Conservation (phyloP, 2,888 invertebrate species). For the Lasioglossum vierecki region DNA sequence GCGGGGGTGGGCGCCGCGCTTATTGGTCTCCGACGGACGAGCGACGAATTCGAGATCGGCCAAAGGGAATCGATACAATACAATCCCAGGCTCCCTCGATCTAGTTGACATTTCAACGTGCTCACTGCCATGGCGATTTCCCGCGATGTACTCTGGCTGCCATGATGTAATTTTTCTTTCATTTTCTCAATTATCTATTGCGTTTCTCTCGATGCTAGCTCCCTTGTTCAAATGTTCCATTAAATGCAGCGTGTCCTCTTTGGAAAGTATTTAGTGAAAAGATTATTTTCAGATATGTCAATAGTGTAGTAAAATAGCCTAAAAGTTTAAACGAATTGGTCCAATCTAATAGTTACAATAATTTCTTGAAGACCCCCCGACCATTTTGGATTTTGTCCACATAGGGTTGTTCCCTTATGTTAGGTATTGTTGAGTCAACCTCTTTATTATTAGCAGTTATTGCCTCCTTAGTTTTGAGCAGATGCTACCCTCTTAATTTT, state of each 20-base stretch:
- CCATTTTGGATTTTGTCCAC: not conserved
- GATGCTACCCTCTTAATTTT: too few relatives aligned
- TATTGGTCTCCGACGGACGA: conserved; percentile 34
- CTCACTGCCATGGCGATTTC: not conserved
- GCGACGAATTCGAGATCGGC: conserved; percentile 18
- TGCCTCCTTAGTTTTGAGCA: too few relatives aligned
- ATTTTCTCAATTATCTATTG: not conserved
- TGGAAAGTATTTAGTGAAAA: too few relatives aligned
- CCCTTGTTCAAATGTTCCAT: not conserved
- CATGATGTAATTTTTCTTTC: not conserved
- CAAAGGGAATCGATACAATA: conserved; percentile 28
- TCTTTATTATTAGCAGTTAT: too few relatives aligned
- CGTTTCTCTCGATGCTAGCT: too few relatives aligned
- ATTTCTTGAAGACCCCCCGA: too few relatives aligned
- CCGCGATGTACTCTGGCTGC: not conserved
- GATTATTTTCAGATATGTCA: too few relatives aligned
- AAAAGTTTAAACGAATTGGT: too few relatives aligned
- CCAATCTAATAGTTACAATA: too few relatives aligned
- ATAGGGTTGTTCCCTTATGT: not conserved
- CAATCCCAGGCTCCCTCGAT: not conserved
- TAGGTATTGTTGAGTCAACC: not conserved
- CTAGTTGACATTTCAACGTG: not conserved
- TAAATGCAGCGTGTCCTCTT: not conserved
- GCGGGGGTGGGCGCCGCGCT: conserved; percentile 6
- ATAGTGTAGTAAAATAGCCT: too few relatives aligned